These are phyloP conservation scores for Meliscaeva auricollis DNA, from an alignment of 2,888 invertebrate genomes.

Conservation along the genomic window DNA sequence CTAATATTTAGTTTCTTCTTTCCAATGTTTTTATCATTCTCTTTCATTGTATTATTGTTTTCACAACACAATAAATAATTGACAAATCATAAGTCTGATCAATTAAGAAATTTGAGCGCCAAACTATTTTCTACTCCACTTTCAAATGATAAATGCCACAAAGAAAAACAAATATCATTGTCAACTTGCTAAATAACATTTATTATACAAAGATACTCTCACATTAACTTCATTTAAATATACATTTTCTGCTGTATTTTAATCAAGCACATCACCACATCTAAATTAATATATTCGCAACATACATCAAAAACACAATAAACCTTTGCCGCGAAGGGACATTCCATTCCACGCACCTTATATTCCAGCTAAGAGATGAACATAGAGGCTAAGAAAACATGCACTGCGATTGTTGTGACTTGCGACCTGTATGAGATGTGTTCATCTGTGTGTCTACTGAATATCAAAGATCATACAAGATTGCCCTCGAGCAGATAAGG, in stretches of 20 bases:
- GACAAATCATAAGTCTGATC: no score
- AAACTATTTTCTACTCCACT: neutral
- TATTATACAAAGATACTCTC: conserved; percentile 13
- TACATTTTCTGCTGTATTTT: conserved; percentile 28
- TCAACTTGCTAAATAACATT: conserved; percentile 16
- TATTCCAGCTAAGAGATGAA: neutral
- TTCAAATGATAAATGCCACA: neutral
- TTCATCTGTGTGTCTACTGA: conserved; percentile 69
- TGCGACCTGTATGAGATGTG: conserved; percentile 51
- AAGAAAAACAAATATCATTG: conserved; percentile 3
- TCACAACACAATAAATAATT: no score
- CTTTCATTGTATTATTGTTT: no score
- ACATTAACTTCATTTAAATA: conserved; percentile 36
- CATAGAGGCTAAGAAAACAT: neutral
- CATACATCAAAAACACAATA: conserved; percentile 58
- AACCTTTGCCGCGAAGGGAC: conserved; percentile 38
- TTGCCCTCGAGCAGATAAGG: conserved; percentile 80
- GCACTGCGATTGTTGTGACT: neutral
- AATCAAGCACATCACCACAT: conserved; percentile 65
- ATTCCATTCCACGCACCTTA: conserved; percentile 69
- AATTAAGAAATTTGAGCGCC: no score
- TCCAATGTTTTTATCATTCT: no score
- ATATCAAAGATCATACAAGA: conserved; percentile 81
- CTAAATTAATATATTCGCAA: conserved; percentile 72
- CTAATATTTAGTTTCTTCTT: no score